Conservation (phyloP, 2,797 vertebrate species). For the Arrhamphus sclerolepis region DNA sequence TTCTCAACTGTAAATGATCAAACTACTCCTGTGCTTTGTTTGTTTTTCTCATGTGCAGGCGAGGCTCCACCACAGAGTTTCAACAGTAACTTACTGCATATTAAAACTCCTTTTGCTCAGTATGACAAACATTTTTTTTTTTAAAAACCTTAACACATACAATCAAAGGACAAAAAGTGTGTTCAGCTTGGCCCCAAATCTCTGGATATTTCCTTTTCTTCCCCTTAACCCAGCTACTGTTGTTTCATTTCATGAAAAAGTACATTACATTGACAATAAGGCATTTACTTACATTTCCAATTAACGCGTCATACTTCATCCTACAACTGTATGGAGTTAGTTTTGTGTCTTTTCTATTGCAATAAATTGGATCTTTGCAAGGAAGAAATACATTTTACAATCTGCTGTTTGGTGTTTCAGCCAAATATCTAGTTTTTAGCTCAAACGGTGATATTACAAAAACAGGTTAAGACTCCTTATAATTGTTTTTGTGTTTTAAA, state of each 20-base stretch:
- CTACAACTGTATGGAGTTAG: not conserved
- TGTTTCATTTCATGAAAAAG: slow-evolving; percentile 17
- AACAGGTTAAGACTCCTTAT: no score
- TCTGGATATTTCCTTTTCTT: not conserved
- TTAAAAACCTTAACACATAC: slow-evolving; percentile 9
- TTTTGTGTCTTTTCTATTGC: slow-evolving; percentile 4
- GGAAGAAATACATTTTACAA: no score
- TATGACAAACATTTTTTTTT: slow-evolving; percentile 58
- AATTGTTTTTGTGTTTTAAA: no score
- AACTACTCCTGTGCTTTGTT: no score
- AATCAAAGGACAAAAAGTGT: slow-evolving; percentile 10
- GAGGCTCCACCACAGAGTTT: slow-evolving; percentile 37
- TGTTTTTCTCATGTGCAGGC: no score
- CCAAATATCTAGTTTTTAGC: not conserved
- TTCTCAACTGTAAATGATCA: not conserved
- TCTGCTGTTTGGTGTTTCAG: slow-evolving; percentile 1
- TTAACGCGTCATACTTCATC: not conserved
- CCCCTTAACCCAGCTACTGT: not conserved
- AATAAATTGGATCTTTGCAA: no score
- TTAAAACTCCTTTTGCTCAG: slow-evolving; percentile 60
- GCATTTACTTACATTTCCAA: slow-evolving; percentile 53
- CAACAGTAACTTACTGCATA: slow-evolving; percentile 77
- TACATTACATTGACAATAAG: slow-evolving; percentile 42
- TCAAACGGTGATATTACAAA: no score
- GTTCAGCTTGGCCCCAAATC: slow-evolving; percentile 42